Evolutionary conservation across 2,888 invertebrate genomes (phyloP).

Genomic region (Lasioglossum lativentre): DNA sequence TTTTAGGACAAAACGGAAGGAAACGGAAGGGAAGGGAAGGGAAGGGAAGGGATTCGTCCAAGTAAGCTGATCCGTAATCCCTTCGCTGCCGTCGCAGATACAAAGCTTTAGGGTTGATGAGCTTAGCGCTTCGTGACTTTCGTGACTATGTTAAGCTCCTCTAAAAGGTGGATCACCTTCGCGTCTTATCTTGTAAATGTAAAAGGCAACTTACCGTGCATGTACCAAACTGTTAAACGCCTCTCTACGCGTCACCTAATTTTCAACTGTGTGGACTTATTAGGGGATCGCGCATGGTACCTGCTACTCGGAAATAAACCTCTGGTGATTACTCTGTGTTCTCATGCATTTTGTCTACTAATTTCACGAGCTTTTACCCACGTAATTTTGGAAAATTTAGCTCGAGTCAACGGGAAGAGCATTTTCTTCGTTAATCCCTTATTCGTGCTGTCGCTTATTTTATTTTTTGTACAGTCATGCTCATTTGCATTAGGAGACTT

Average conservation of each 20-base stretch:
- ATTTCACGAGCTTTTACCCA: neutral
- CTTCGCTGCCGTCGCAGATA: conserved; percentile 59
- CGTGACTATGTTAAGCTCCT: conserved; percentile 68
- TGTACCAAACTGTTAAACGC: conserved; percentile 17
- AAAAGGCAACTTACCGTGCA: conserved; percentile 37
- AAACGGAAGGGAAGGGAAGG: conserved; percentile 34
- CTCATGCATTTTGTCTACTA: neutral
- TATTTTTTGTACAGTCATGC: neutral
- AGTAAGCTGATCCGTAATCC: conserved; percentile 70
- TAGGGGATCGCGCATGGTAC: neutral
- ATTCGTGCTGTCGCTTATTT: neutral
- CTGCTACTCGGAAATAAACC: neutral
- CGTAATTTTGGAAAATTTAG: neutral
- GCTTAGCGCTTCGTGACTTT: conserved; percentile 70
- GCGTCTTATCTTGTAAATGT: conserved; percentile 53
- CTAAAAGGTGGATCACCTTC: conserved; percentile 63
- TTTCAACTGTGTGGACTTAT: neutral
- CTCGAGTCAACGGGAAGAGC: neutral
- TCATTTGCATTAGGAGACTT: too few relatives aligned
- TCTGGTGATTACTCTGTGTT: neutral
- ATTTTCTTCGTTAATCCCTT: neutral
- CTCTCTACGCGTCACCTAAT: conserved; percentile 8
- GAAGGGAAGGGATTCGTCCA: conserved; percentile 59
- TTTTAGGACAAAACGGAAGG: conserved; percentile 28
- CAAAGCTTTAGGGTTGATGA: conserved; percentile 70